phyloP scores from a whole-genome alignment of 2,113 vertebrate species.

The Sylvia atricapilla region DNA sequence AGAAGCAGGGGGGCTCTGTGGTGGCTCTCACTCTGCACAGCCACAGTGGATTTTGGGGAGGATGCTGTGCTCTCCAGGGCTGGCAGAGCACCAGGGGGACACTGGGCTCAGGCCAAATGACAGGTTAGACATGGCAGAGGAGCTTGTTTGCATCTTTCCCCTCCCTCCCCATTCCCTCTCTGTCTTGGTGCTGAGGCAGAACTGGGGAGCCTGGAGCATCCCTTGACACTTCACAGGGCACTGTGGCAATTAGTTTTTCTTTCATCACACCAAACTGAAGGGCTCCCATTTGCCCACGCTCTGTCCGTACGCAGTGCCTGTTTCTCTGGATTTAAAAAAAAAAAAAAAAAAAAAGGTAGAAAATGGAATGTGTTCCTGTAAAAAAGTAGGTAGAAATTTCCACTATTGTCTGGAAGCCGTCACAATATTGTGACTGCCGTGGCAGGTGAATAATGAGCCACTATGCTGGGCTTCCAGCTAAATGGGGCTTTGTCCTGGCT shows the following conservation, averaged over 20 bases:
- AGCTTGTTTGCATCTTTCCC: not conserved
- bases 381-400: slow-evolving; percentile 29
- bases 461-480: slow-evolving; percentile 32
- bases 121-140: not conserved
- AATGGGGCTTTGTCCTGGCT: slow-evolving; percentile 58
- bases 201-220: not conserved
- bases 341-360: not conserved
- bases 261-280: not conserved
- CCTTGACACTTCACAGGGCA: not conserved
- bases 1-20: rapidly evolving
- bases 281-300: not conserved
- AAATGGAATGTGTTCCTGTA: not conserved
- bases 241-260: not conserved
- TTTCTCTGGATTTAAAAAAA: not conserved
- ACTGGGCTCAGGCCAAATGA: not conserved
- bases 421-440: slow-evolving; percentile 12
- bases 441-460: slow-evolving; percentile 56
- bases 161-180: not conserved
- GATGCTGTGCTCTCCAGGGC: not conserved
- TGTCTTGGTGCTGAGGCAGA: not conserved
- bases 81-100: not conserved
- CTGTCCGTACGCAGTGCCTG: not conserved
- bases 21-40: rapidly evolving
- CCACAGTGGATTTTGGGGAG: not conserved
- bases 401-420: slow-evolving; percentile 15